These are phyloP conservation scores for Solenopsis fugax DNA, from an alignment of 1,140 invertebrate species.

Conservation along the genomic window DNA sequence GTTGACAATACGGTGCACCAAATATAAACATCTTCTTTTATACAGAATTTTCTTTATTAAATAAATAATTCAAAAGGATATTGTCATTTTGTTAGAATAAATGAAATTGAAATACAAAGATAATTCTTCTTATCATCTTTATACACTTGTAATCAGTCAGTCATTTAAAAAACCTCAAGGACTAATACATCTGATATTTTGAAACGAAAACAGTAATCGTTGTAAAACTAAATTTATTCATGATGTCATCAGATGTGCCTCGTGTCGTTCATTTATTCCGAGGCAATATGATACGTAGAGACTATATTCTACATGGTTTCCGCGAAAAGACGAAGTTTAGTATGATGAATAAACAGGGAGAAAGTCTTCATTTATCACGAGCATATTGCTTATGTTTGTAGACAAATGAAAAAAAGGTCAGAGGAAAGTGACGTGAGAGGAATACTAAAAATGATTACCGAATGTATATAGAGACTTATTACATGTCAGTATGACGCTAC, in stretches of 20 bases:
- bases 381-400: slow-evolving; percentile 18
- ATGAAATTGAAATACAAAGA: background rate
- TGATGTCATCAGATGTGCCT: slow-evolving; percentile 62
- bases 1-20: background rate
- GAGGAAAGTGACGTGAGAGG: background rate
- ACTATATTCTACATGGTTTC: slow-evolving; percentile 13
- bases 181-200: slow-evolving; percentile 67
- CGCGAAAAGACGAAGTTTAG: background rate
- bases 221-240: slow-evolving; percentile 79
- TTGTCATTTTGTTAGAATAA: background rate
- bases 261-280: slow-evolving; percentile 73
- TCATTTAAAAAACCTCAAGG: slow-evolving; percentile 39
- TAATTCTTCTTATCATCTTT: background rate
- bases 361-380: slow-evolving; percentile 23
- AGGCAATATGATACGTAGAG: background rate
- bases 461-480: background rate
- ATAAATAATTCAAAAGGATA: background rate
- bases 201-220: slow-evolving; percentile 78
- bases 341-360: slow-evolving; percentile 5
- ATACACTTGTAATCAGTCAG: background rate
- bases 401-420: background rate
- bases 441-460: slow-evolving; percentile 15
- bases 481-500: background rate
- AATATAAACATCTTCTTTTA: background rate
- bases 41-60: background rate